Evolutionary conservation across 2,888 invertebrate species (phyloP), one percentile per base, ranked within the genome.

Genomic region (Anodontia alba): DNA sequence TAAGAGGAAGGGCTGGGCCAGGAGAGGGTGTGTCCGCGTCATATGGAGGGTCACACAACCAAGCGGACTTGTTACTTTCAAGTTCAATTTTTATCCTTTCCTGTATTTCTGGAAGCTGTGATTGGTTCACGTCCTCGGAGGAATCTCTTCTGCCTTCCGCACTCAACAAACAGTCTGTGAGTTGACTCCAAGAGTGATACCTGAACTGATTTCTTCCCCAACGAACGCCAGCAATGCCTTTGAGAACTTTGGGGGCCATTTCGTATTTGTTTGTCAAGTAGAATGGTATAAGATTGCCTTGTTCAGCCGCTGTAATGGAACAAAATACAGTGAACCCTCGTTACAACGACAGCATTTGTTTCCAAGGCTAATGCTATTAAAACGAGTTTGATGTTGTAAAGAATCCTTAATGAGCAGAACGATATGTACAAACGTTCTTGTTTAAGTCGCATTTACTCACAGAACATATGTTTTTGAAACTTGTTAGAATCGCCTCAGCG

Each of bases 251-350:
- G 8, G 84, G 84, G 1, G 81, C 80, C 42, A 74, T 72, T 12
- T 74, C 76, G 15, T 67, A 46, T 33, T 81, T 79, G 51, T 77
- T 75, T 38, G 84, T 81, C 12, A 84, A 36, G 29, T 81, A 79
- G 42, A 84, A 84, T 42, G 84, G 84, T 43, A 84, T 81, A 10
- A 84, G 54, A 42, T 84, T 84, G 0, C 84, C 84, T 17, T 80
- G 51, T 1, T 77, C 81, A n/a, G 81, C 79, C 12, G 77, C 84
- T 81, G 62, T 1, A 73, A 76, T 8, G 38, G n/a, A 38, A 38
- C 5, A 38, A 38, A 38, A 38, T 38, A 12, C n/a, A 46, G 33
- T 20, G 42, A 78, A 23, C n/a, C n/a, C n/a, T n/a, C n/a, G n/a
- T n/a, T n/a, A n/a, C n/a, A n/a, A n/a, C n/a, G n/a, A n/a, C n/a